Evolutionary conservation across 2,797 vertebrate species (phyloP).

Genomic region (Masticophis lateralis): DNA sequence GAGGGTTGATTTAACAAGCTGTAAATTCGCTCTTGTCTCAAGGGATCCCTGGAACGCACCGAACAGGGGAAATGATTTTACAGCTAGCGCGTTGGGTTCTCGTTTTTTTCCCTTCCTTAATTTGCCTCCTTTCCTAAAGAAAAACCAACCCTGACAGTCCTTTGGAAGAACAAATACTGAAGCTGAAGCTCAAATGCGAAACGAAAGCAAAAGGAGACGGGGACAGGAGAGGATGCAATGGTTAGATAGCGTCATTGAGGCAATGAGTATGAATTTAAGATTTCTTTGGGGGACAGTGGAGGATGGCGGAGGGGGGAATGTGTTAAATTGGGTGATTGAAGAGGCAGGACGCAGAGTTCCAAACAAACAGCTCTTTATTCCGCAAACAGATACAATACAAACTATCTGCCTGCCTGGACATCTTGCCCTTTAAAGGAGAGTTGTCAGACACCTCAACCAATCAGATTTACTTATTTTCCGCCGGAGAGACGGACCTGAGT

Average conservation of each 20-base stretch:
- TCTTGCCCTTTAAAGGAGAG: too few species aligned
- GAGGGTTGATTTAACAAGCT: neutral
- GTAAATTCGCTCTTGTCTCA: neutral
- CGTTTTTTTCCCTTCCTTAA: neutral
- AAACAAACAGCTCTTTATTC: too few species aligned
- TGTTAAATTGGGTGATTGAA: too few species aligned
- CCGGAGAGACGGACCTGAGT: too few species aligned
- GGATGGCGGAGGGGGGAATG: neutral
- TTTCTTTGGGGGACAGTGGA: neutral
- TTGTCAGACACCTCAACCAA: too few species aligned
- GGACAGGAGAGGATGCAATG: neutral
- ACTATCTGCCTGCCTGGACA: too few species aligned
- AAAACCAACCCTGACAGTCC: neutral
- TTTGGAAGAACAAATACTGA: neutral
- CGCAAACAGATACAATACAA: too few species aligned
- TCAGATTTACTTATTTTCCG: too few species aligned
- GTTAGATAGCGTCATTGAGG: neutral
- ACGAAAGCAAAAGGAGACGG: neutral
- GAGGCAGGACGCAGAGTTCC: too few species aligned
- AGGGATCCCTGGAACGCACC: neutral
- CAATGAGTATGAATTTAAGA: neutral
- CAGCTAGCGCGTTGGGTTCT: too few species aligned
- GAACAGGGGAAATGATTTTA: neutral
- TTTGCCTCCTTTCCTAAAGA: neutral
- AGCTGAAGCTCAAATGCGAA: neutral